Evolutionary conservation across 2,888 invertebrate genomes (phyloP), one percentile per base, ranked within the genome.

Genomic region (Perdita meconis): DNA sequence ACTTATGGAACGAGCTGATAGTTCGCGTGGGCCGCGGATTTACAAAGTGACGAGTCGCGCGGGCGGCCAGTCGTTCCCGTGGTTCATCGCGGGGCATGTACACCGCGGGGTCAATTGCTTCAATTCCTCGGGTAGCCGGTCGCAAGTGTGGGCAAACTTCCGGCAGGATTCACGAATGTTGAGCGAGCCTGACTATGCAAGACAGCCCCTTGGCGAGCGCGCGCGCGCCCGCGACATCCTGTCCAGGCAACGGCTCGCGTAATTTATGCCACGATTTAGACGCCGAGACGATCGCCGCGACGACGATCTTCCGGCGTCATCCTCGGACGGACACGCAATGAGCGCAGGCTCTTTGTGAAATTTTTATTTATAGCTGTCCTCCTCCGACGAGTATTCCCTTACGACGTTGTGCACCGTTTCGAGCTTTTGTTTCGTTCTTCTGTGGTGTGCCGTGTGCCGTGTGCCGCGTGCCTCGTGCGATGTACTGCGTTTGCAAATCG

Each of bases 61-160:
- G 66, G 78, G 76, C 78, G 69, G 65, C 19, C 47, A 36, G 22
- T 67, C 42, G 44, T 60, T 64, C 77, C 64, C 59, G 60, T 53
- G 59, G 70, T 60, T 57, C 36, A 61, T 51, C 72, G 69, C 73
- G 47, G 69, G 51, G 61, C 30, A 19, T 68, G 63, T 53, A 47
- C 76, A 57, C 30, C 71, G 44, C 82, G 83, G 74, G 78, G 82
- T 83, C 84, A 84, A 84, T 84, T 84, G 81, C 83, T 84, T 84
- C 82, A 83, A 84, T 83, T 84, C 63, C 63, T 57, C 70, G 56
- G 47, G 69, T 60, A 66, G 56, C 71, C 78, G 74, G 80, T 59
- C 67, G 70, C 77, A 19, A 70, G 82, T 83, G 84, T 84, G 83
- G 84, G 84, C 84, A 83, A 81, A 83, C 83, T 84, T 84, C 84